Conservation (phyloP, 2,797 vertebrate species). For the Sphenopsis melanotis region DNA sequence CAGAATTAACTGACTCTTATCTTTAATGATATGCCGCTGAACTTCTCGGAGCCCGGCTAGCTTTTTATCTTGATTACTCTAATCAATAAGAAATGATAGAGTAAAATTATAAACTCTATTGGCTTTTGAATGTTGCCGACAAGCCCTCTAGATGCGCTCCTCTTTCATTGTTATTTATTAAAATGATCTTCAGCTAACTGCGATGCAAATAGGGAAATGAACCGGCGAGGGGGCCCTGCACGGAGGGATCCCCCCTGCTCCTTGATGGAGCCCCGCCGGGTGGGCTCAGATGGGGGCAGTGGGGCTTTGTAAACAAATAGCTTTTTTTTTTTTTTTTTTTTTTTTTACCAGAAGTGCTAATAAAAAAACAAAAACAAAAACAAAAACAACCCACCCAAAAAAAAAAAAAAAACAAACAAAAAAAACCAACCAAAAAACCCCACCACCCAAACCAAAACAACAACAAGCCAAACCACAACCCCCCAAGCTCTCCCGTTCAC, state of each 20-base stretch:
- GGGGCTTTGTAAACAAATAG: constrained; percentile 15
- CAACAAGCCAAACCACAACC: neutral
- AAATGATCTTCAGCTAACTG: constrained; percentile 74
- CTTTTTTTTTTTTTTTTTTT: neutral
- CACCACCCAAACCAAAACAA: neutral
- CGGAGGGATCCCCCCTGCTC: neutral
- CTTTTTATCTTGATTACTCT: constrained; percentile 87
- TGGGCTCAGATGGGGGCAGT: neutral
- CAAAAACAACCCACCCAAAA: neutral
- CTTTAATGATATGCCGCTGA: constrained; percentile 86
- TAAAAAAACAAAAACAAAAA: neutral
- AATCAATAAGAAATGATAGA: constrained; percentile 88
- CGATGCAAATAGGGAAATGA: constrained; percentile 66
- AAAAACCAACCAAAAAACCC: no score
- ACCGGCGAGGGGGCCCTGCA: neutral
- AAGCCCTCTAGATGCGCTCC: constrained; percentile 77
- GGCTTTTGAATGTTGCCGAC: constrained; percentile 85
- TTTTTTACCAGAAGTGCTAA: neutral
- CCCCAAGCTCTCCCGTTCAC: neutral
- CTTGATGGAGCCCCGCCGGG: neutral
- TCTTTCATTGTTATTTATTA: constrained; percentile 80
- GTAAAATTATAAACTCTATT: constrained; percentile 86
- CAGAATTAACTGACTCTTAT: constrained; percentile 91
- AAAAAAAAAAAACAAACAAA: neutral
- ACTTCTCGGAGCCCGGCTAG: constrained; percentile 82